Percentiles rank a stretch among this genome's conserved stretches.
Evolutionary conservation across 1,140 invertebrate species (phyloP).

Genomic region (Diabrotica virgifera): DNA sequence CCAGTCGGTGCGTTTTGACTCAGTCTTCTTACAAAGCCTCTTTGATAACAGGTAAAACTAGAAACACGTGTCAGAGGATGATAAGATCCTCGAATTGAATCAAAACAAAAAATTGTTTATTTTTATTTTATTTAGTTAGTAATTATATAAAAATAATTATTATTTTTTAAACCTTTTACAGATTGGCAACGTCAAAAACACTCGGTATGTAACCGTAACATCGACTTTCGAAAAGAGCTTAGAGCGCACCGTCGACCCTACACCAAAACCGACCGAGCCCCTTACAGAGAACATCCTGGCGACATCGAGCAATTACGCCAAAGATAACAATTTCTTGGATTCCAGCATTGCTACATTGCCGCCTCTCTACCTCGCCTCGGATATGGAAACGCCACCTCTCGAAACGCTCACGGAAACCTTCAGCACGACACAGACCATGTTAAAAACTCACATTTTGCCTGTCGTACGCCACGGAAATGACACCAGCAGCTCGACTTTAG

Average conservation of each 20-base stretch:
- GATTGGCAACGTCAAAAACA: constrained; percentile 83
- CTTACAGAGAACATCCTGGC: constrained; percentile 84
- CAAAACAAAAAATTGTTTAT: too few relatives aligned
- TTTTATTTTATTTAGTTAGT: too few relatives aligned
- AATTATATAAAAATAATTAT: too few relatives aligned
- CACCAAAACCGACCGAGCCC: constrained; percentile 62
- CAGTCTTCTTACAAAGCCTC: too few relatives aligned
- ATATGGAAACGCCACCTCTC: constrained; percentile 73
- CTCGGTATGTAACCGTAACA: constrained; percentile 79
- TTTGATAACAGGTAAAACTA: too few relatives aligned
- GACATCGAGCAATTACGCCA: constrained; percentile 69
- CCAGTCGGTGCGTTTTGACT: too few relatives aligned
- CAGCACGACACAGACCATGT: constrained; percentile 80
- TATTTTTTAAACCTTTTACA: constrained; percentile 48
- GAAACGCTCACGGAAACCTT: constrained; percentile 89
- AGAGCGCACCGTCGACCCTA: constrained; percentile 56
- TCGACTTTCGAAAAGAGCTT: constrained; percentile 76
- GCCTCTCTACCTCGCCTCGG: constrained; percentile 69
- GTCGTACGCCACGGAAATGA: constrained; percentile 68
- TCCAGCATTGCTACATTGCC: constrained; percentile 79
- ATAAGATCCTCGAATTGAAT: too few relatives aligned
- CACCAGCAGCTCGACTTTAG: constrained; percentile 72
- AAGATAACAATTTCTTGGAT: constrained; percentile 67
- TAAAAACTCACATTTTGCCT: constrained; percentile 84
- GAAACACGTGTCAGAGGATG: too few relatives aligned